Evolutionary conservation across 23 tunicate species (phyloP), one percentile per base, ranked within the genome.

Genomic region (Aplidium turbinatum): DNA sequence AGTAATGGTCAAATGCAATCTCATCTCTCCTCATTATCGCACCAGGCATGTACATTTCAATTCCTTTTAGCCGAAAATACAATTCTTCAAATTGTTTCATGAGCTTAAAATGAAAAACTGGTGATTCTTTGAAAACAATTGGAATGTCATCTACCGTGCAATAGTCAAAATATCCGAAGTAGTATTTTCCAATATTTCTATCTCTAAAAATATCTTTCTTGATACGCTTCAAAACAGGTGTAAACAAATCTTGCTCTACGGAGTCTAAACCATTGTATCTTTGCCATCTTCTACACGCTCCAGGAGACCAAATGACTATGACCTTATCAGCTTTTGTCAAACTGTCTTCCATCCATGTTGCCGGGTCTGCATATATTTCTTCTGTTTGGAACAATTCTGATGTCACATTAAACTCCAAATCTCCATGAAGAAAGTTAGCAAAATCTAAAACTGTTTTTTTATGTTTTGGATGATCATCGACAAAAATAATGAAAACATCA

Each of bases 21-120:
- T 70, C 35, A 46, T 47, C 58, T 30, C 31, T 31, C 11, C 31
- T 30, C 0, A 55, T 29, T 39, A 47, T 24, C 16, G 60, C 66
- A 30, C 65, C 81, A 2, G 76, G 71, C 61, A 60, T 35, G 34
- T 63, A 85, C n/a, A 16, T 68, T 69, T 77, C 92, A 11, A 47
- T 45, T 33, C 61, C 78, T 30, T 51, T 50, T 2, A 85, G 46
- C 51, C 77, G 72, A 58, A 77, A 78, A 32, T 77, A 85, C 27
- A 85, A 70, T 18, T 77, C 52, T 25, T 85, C 92, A 70, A 78
- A 77, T 31, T 85, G 69, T 4, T 70, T 48, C 92, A 85, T 85
- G 2, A 85, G 73, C 31, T 27, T 34, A 69, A 68, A 80, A 30
- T 56, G 63, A 39, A 46, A 69, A 39, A 36, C 42, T 35, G 51